Evolutionary conservation across 2,888 invertebrate genomes (phyloP), one percentile per base, ranked within the genome.

Genomic region (Drosophila anomelani): DNA sequence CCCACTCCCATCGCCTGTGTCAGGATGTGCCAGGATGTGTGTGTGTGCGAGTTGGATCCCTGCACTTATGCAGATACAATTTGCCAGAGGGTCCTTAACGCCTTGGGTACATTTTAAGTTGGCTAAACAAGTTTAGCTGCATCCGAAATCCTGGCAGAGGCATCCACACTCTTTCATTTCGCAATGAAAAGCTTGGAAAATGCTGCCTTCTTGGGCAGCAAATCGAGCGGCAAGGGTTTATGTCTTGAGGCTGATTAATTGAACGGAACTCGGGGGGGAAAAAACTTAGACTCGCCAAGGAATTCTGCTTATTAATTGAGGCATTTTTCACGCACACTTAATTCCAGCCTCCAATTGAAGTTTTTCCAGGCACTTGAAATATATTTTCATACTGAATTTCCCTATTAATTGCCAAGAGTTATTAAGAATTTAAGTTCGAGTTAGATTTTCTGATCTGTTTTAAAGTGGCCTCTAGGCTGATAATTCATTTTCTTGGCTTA

Each of bases 11-110:
- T 4, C n/a, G 23, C n/a, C 26, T 17, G 32, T n/a, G 47, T 29
- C 20, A 13, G 49, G 49, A 51, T 51, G 4, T 34, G 7, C 34
- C 34, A 34, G 34, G 34, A 12, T 34, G 3, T 34, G 9, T 41
- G 51, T 41, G 15, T 51, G 53, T 44, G 23, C 23, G 23, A 12
- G 15, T 17, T 20, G 49, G 60, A 20, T 60, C 55, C 60, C 20
- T 46, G 67, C 67, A 67, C 67, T 67, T 55, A 67, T 64, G 67
- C 64, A 67, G 67, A 67, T 67, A 67, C 67, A 64, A 64, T 64
- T 67, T 64, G 64, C 67, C n/a, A 6, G 46, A 67, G 34, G 67
- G 47, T 9, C 47, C 68, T 46, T 41, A 29, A 54, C 41, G 55
- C 20, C 67, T 64, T 55, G 55, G 54, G 54, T 54, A 67, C 64